phyloP scores from a whole-genome alignment of 2,888 invertebrate species.

The Mesochorus sp. region DNA sequence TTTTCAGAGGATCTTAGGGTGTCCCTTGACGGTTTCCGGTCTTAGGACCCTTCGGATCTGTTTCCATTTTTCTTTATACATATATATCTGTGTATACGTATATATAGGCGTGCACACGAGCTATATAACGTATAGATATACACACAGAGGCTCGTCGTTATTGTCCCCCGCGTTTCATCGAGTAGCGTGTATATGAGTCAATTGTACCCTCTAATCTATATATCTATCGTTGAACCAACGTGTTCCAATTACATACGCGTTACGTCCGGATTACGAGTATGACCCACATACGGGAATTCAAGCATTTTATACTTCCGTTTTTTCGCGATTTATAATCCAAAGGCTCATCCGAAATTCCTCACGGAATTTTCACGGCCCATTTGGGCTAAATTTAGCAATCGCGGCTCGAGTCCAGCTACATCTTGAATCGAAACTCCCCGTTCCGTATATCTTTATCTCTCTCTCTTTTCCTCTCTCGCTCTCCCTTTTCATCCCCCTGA shows the following conservation, averaged over 20 bases:
- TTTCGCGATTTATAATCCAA: neutral
- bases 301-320: neutral
- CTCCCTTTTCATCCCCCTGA: slow-evolving; percentile 15
- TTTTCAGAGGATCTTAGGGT: too few species aligned
- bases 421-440: slow-evolving; percentile 8
- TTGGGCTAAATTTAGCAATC: slow-evolving; percentile 36
- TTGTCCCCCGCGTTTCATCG: too few species aligned
- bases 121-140: too few species aligned
- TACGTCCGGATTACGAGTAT: slow-evolving; percentile 17
- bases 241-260: slow-evolving; percentile 4
- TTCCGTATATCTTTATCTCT: neutral
- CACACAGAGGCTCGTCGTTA: too few species aligned
- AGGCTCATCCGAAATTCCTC: slow-evolving; percentile 6
- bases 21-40: too few species aligned
- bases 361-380: slow-evolving; percentile 29
- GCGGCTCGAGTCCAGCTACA: neutral
- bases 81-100: too few species aligned
- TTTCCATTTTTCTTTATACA: too few species aligned
- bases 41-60: too few species aligned
- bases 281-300: slow-evolving; percentile 15
- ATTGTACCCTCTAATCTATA: slow-evolving; percentile 25
- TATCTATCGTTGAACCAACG: slow-evolving; percentile 11
- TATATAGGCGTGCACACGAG: too few species aligned
- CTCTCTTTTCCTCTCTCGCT: slow-evolving; percentile 31
- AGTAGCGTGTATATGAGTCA: slow-evolving; percentile 23